Base-by-base conservation (phyloP, 2,888 invertebrate genomes). In the Luffia ferchaultella region DNA sequence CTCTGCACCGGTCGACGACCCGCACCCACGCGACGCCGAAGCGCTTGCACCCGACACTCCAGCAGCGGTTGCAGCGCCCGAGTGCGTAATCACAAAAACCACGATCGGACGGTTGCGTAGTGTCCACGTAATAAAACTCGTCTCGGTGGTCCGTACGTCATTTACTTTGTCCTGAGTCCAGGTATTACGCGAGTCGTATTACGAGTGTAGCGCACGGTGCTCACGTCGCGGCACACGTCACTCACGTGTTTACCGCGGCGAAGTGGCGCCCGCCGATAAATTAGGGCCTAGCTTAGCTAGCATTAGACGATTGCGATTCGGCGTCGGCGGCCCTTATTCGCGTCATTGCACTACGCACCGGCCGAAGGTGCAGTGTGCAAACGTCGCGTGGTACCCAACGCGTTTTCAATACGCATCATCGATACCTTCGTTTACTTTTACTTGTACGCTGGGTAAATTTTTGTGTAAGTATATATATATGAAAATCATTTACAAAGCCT, bases 1-100 rank as follows among this genome's bases (percentile, higher is more conserved):
- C 76, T 65, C 64, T 63, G 73, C 70, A 69, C 61, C 71, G 80
- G 80, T 82, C 80, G 78, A 69, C 76, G 82, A 80, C 78, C 82
- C 66, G 68, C 74, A 68, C 75, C 75, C 68, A 71, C 79, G 70
- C 68, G 61, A 63, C 63, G 66, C 70, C 70, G 70, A 67, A 61
- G 63, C 63, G 66, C 70, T 70, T 77, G 74, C 76, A 78, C 73
- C 72, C 73, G 69, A 68, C 71, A 73, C 68, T 59, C 55, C 57
- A 55, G 52, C 57, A 50, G 55, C 52, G 43, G 17, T 42, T 20
- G 16, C 15, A n/a, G 49, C 45, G 19, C 15, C 18, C 19, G 42
- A 50, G 40, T n/a, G 46, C 20, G 42, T 30, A 18, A 18, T 41
- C 17, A 3, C 7, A n/a, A n/a, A n/a, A n/a, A n/a, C n/a, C n/a